Base-by-base conservation (phyloP, 2,797 vertebrate species). In the Clangula hyemalis region DNA sequence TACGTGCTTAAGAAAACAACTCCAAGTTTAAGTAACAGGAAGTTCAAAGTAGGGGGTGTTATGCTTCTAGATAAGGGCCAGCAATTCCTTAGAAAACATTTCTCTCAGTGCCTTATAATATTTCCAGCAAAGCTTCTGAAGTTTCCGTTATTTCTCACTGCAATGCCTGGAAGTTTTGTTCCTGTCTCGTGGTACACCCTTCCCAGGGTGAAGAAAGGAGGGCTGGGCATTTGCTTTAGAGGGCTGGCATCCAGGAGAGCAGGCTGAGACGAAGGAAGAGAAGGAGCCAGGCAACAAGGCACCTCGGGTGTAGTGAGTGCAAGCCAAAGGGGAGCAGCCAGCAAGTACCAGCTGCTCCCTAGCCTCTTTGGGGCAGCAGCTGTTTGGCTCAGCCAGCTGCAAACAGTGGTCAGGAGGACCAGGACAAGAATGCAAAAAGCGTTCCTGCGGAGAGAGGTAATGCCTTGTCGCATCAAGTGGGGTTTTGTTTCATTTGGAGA, bases 401-500 rank as follows among this genome's bases (percentile, higher is more conserved):
- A 57, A 71, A 30, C 56, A 51, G 71, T 7, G 57, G 76, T 66
- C 69, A 27, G 47, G 39, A 85, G 13, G 82, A 78, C 45, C 13
- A 1, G 47, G 71, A 27, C n/a, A 80, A 38, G 75, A 78, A 38
- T 36, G 36, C 58, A 69, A 2, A 73, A 28, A 0, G 8, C 8
- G 5, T 87, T 91, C 89, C 75, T 85, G 89, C 74, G 69, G 54
- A 87, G 58, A 62, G 72, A 92, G 56, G 69, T 62, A n/a, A 34
- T 75, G 65, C 41, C 58, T 85, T 85, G 30, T 72, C 8, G 0
- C 66, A 21, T 74, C 51, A 34, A 65, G 45, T 18, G 38, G 45
- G 22, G 36, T 43, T 93, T 84, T 94, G 51, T 89, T 95, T 90
- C 51, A 15, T 85, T 95, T 85, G 84, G 72, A 83, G 75, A 30